Evolutionary conservation across 2,797 vertebrate species (phyloP), one percentile per base, ranked within the genome.

Genomic region (Botia almorhae): DNA sequence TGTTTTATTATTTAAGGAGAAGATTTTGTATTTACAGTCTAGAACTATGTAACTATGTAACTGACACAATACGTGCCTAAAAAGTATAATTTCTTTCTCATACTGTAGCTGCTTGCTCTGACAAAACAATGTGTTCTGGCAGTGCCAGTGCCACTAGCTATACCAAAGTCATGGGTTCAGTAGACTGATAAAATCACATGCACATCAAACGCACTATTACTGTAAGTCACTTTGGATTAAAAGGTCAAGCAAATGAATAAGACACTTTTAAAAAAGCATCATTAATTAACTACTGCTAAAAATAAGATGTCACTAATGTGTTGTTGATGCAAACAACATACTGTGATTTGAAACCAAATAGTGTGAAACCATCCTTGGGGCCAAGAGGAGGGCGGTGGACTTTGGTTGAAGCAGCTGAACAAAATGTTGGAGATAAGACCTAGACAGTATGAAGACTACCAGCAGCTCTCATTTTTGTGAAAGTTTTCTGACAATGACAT

Each of bases 401-500:
- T 63, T 29, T 16, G 60, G 5, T 29, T 6, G 11, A 29, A 63
- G 6, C 60, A 29, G 16, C 2, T 6, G 1, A 13, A 14, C 56
- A 10, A 26, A 63, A 16, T 16, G n/a, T 21, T 21, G 5, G 7
- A 55, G 10, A 55, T 33, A 55, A 33, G 8, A 4, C 5, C 12
- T 53, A 55, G 11, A 7, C 6, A 17, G 8, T 7, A 55, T 23
- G 14, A 0, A 21, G 58, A 58, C 33, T 29, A 48, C 21, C 36
- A 48, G 23, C 16, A 33, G 0, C 2, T 61, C 4, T 61, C 19
- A n/a, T 61, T 74, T 60, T 4, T 74, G 29, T 21, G 29, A 21
- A 68, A 46, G 14, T 56, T n/a, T 46, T 17, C n/a, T 46, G 51
- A 46, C 50, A 56, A 29, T 76, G 19, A 56, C 33, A 56, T 56